These are phyloP conservation scores for Bos taurus DNA, from an alignment of 2,113 vertebrate genomes.

Conservation along the genomic window DNA sequence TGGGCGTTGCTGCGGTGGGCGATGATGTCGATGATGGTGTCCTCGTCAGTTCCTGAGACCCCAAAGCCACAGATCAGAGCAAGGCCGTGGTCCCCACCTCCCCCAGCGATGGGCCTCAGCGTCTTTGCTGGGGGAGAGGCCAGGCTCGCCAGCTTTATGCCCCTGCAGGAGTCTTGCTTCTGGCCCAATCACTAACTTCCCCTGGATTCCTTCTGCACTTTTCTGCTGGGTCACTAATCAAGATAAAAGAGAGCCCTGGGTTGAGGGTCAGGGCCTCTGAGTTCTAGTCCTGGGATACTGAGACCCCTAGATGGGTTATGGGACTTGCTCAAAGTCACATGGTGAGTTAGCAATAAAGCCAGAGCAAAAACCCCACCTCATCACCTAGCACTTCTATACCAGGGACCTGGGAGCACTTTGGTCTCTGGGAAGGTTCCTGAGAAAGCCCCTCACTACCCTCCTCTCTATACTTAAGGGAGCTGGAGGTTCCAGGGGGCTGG, in stretches of 20 bases:
- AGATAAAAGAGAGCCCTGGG: neutral
- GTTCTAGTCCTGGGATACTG: neutral
- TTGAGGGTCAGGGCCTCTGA: neutral
- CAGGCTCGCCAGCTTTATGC: neutral
- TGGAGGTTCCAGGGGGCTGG: neutral
- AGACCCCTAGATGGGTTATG: neutral
- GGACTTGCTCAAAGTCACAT: neutral
- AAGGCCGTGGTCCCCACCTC: neutral
- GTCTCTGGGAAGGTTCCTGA: neutral
- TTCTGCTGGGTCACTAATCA: neutral
- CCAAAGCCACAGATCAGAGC: slow-evolving; percentile 32
- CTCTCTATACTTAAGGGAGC: neutral
- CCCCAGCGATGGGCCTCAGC: neutral
- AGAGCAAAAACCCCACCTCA: neutral
- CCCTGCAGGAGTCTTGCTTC: neutral
- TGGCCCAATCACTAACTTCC: neutral
- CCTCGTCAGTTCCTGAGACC: slow-evolving; percentile 91
- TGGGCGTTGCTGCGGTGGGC: slow-evolving; percentile 89
- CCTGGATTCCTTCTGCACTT: neutral
- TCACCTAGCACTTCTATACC: neutral
- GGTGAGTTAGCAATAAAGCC: neutral
- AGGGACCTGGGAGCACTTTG: neutral
- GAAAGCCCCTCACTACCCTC: neutral
- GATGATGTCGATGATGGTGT: slow-evolving; percentile 91
- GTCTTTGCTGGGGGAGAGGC: neutral